Conservation (phyloP, 2,797 vertebrate genomes). For the Botia kubotai region DNA sequence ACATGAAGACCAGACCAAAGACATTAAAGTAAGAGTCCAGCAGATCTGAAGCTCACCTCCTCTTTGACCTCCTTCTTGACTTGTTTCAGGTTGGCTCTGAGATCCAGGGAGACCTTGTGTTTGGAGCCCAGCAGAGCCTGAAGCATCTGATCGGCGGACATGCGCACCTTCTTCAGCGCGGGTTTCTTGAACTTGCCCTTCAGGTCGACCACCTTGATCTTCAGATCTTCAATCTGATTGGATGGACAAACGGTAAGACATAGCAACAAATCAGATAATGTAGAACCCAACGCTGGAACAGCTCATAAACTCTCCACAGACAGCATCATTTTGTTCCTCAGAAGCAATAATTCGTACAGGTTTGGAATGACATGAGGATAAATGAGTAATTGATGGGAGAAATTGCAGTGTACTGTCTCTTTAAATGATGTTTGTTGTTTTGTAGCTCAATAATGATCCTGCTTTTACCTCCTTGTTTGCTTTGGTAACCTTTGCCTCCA, state of each 20-base stretch:
- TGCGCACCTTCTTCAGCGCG: constrained; percentile 88
- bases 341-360: no score
- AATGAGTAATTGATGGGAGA: no score
- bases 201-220: constrained; percentile 91
- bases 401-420: no score
- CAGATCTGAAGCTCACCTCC: constrained; percentile 74
- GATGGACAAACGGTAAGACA: neutral
- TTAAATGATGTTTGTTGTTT: neutral
- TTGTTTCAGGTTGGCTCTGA: constrained; percentile 95
- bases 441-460: neutral
- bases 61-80: constrained; percentile 96
- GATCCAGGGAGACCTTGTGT: constrained; percentile 97
- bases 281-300: neutral
- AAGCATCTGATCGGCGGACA: constrained; percentile 96
- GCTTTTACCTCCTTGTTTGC: constrained; percentile 85
- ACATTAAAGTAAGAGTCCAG: neutral
- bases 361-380: no score
- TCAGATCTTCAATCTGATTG: constrained; percentile 90
- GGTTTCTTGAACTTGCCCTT: constrained; percentile 94
- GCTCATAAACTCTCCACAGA: no score
- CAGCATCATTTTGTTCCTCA: no score
- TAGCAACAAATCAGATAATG: neutral
- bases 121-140: constrained; percentile 94
- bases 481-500: constrained; percentile 83
- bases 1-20: neutral